phyloP scores from a whole-genome alignment of 2,797 vertebrate species.

The Muraenolepis orangiensis region DNA sequence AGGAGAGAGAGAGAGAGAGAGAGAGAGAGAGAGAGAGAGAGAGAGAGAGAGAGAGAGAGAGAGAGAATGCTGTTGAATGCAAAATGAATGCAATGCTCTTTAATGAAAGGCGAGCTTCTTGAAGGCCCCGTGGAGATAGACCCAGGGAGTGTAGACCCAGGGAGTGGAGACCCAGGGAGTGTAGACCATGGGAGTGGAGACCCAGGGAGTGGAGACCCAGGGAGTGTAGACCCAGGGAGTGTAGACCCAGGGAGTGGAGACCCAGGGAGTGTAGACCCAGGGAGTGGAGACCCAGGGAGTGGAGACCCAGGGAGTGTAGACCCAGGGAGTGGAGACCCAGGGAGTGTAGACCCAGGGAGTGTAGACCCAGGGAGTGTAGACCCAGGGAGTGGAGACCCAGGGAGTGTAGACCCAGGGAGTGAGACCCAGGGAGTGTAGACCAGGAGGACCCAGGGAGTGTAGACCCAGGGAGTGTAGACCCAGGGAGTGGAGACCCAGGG shows the following conservation, averaged over 20 bases:
- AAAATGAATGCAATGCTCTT: background rate
- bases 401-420: background rate
- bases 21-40: background rate
- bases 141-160: background rate
- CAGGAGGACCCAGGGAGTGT: background rate
- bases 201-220: background rate
- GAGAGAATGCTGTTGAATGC: background rate
- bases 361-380: background rate
- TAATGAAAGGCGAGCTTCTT: conserved; percentile 13
- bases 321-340: background rate
- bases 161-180: too few relatives aligned
- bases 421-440: background rate
- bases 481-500: too few relatives aligned
- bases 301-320: background rate
- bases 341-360: background rate
- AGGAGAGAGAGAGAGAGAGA: background rate
- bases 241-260: background rate
- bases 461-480: background rate
- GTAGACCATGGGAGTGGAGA: too few relatives aligned
- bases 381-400: too few relatives aligned
- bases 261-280: background rate
- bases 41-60: background rate
- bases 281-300: background rate
- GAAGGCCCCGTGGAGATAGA: background rate
- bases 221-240: background rate